Conservation (phyloP, 2,797 vertebrate species). For the Euthynnus affinis region DNA sequence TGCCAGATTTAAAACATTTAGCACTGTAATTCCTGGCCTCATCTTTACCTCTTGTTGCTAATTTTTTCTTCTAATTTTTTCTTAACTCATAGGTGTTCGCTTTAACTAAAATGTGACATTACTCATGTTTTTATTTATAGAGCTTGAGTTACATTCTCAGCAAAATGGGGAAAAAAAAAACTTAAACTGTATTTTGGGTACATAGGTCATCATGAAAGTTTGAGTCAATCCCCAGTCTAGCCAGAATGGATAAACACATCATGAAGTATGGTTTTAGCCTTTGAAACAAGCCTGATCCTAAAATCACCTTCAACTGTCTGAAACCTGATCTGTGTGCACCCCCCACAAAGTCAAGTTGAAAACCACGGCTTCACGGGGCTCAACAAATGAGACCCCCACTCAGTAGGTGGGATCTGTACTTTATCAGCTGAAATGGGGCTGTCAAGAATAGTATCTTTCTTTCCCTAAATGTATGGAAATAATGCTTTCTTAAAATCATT, state of each 20-base stretch:
- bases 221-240: conserved; percentile 68
- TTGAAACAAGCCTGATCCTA: conserved; percentile 81
- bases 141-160: conserved; percentile 17
- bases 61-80: too few relatives aligned
- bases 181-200: conserved; percentile 67
- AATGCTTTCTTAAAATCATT: conserved; percentile 40
- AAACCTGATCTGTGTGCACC: conserved; percentile 77
- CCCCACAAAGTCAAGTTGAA: conserved; percentile 78
- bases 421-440: conserved; percentile 70
- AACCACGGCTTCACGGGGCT: conserved; percentile 60
- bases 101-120: conserved; percentile 14
- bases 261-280: conserved; percentile 80
- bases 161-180: conserved; percentile 30
- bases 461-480: conserved; percentile 26
- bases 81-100: conserved; percentile 20
- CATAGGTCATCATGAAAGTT: conserved; percentile 65
- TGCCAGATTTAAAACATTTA: conserved; percentile 9
- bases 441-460: conserved; percentile 65
- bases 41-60: conserved; percentile 23
- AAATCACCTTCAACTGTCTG: conserved; percentile 83
- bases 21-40: conserved; percentile 11
- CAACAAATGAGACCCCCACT: conserved; percentile 79
- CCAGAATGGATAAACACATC: conserved; percentile 77
- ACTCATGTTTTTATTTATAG: conserved; percentile 9
- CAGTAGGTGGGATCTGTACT: conserved; percentile 75